These are phyloP conservation scores for Aphelenchoides besseyi DNA, from an alignment of 1,140 invertebrate genomes.

Conservation along the genomic window DNA sequence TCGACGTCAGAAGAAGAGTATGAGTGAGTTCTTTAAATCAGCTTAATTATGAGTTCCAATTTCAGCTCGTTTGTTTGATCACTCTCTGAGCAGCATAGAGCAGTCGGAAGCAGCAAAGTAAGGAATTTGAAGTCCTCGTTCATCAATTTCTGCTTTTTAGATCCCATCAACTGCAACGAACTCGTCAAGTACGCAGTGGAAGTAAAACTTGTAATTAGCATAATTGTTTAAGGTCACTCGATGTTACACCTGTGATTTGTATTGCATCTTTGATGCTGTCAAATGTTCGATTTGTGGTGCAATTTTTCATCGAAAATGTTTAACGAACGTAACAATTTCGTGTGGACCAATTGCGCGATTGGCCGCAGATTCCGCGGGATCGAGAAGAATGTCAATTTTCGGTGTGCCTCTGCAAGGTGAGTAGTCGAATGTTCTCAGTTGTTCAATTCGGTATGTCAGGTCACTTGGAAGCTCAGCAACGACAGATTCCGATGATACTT, in stretches of 20 bases:
- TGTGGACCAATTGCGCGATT: slow-evolving; percentile 42
- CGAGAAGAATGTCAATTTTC: slow-evolving; percentile 57
- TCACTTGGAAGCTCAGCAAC: slow-evolving; percentile 51
- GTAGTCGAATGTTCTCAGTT: too few relatives aligned
- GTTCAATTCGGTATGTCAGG: slow-evolving; percentile 58
- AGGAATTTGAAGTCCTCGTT: slow-evolving; percentile 16
- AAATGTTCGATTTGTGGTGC: slow-evolving; percentile 53
- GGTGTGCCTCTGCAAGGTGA: too few relatives aligned
- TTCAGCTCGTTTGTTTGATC: slow-evolving; percentile 47
- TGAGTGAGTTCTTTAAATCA: slow-evolving; percentile 26
- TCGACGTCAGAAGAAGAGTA: slow-evolving; percentile 39
- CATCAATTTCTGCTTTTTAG: slow-evolving; percentile 17
- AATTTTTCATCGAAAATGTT: slow-evolving; percentile 56
- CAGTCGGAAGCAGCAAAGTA: slow-evolving; percentile 53
- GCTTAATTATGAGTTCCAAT: not conserved
- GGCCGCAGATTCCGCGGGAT: slow-evolving; percentile 22
- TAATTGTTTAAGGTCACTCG: too few relatives aligned
- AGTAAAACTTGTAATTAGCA: not conserved
- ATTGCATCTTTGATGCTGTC: slow-evolving; percentile 55
- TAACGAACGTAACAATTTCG: slow-evolving; percentile 37
- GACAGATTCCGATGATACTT: slow-evolving; percentile 54
- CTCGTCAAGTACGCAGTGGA: slow-evolving; percentile 46
- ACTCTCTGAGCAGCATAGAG: slow-evolving; percentile 25
- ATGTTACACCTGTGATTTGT: slow-evolving; percentile 56
- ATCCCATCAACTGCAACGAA: slow-evolving; percentile 44